Evolutionary conservation across 2,113 vertebrate species (phyloP).

Genomic region (Istiophorus platypterus): DNA sequence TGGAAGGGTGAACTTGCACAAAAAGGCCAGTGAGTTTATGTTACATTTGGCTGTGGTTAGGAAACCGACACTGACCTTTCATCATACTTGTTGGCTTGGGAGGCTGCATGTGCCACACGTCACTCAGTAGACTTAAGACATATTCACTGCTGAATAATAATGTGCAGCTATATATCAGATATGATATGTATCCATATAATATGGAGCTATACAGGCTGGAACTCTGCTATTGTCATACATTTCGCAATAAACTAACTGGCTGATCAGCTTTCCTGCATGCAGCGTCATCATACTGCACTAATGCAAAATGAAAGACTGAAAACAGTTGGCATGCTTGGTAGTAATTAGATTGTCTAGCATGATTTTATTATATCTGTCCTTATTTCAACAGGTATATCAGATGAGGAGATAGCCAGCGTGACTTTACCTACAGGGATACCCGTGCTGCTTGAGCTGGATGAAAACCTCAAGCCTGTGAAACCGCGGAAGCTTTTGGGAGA

Average conservation of each 20-base stretch:
- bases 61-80: constrained; percentile 75
- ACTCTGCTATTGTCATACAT: constrained; percentile 1
- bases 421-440: constrained; percentile 96
- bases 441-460: constrained; percentile 93
- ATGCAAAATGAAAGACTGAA: neutral
- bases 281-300: neutral
- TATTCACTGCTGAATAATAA: constrained; percentile 29
- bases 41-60: constrained; percentile 66
- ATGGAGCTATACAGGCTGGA: neutral
- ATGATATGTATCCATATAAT: too few species aligned
- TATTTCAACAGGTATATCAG: constrained; percentile 89
- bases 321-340: neutral
- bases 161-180: neutral
- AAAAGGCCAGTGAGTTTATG: constrained; percentile 81
- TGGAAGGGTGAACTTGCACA: constrained; percentile 69
- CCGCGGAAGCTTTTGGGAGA: constrained; percentile 93
- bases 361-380: constrained; percentile 13
- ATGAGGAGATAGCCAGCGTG: constrained; percentile 90
- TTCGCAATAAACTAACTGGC: neutral
- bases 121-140: constrained; percentile 15
- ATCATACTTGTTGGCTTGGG: neutral
- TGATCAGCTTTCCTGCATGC: neutral
- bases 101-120: neutral
- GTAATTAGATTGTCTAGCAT: neutral
- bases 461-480: constrained; percentile 88